These are phyloP conservation scores for Lepus americanus DNA, from an alignment of 2,113 vertebrate species.

Conservation along the genomic window DNA sequence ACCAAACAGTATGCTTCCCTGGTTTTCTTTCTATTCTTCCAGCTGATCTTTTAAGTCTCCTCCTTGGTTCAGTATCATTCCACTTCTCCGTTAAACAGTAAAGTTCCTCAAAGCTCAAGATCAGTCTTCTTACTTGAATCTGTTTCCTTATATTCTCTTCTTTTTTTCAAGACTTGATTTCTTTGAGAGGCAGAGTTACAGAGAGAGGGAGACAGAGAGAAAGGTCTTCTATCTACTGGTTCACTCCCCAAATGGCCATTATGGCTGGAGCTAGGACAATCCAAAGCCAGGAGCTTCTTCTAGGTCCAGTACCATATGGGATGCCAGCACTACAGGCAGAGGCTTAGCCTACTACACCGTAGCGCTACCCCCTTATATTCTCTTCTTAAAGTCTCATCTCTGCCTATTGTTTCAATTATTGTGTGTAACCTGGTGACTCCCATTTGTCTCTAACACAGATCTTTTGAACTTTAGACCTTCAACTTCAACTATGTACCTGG, in stretches of 20 bases:
- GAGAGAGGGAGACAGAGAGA: too few species aligned
- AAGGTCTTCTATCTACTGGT: too few species aligned
- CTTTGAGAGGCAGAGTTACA: too few species aligned
- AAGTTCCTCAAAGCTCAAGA: slow-evolving; percentile 33
- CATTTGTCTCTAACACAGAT: slow-evolving; percentile 30
- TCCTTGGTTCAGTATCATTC: slow-evolving; percentile 19
- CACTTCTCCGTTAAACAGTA: slow-evolving; percentile 23
- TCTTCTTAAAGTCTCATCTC: background rate
- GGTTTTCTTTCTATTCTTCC: slow-evolving; percentile 40
- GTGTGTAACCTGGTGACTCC: background rate
- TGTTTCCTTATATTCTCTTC: background rate
- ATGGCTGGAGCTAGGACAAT: too few species aligned
- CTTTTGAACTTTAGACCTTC: slow-evolving; percentile 51
- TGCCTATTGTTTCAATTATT: slow-evolving; percentile 22
- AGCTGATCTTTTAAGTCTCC: background rate
- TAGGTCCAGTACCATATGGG: too few species aligned
- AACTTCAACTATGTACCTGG: slow-evolving; percentile 43
- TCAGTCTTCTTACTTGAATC: background rate
- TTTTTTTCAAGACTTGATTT: too few species aligned
- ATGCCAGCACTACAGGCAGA: too few species aligned
- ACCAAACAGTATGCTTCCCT: slow-evolving; percentile 6
- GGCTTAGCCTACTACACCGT: too few species aligned
- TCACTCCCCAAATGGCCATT: too few species aligned
- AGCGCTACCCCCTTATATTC: background rate
- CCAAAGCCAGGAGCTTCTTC: too few species aligned